Evolutionary conservation across 2,888 invertebrate genomes (phyloP).

Genomic region (Periphyllus acericola): DNA sequence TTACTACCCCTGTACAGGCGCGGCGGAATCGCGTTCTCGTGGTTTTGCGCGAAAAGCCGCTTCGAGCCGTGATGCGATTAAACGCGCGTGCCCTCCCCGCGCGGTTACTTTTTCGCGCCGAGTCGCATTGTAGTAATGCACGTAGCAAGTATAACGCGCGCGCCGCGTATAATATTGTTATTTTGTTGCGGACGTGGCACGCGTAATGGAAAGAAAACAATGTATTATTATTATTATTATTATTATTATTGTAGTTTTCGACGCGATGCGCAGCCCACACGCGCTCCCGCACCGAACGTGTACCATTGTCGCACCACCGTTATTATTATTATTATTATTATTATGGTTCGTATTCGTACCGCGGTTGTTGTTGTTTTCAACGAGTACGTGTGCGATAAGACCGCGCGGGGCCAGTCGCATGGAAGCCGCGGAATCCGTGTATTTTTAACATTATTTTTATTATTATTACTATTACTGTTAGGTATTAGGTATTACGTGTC

Average conservation of each 20-base stretch:
- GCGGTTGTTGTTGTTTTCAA: not conserved
- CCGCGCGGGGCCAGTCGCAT: not conserved
- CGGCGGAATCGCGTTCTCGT: not conserved
- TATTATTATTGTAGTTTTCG: no score
- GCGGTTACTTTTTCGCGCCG: not conserved
- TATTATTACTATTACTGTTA: no score
- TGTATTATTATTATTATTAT: no score
- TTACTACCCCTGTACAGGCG: not conserved
- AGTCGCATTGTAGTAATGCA: not conserved
- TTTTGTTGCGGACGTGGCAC: not conserved
- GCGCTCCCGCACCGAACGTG: not conserved
- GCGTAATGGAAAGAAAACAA: slow-evolving; percentile 6
- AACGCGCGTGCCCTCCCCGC: not conserved
- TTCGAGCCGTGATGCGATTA: not conserved
- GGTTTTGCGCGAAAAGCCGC: not conserved
- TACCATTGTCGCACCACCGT: not conserved
- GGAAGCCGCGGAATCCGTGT: not conserved
- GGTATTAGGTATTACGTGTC: no score
- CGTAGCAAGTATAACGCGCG: not conserved
- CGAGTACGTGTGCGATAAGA: not conserved
- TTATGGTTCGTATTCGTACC: no score
- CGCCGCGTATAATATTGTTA: not conserved
- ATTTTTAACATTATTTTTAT: not conserved
- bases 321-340: not conserved
- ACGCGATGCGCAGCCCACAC: not conserved